Percentiles rank a stretch among this genome's conserved stretches.
phyloP scores from a whole-genome alignment of 2,888 invertebrate species.

The Syritta pipiens region DNA sequence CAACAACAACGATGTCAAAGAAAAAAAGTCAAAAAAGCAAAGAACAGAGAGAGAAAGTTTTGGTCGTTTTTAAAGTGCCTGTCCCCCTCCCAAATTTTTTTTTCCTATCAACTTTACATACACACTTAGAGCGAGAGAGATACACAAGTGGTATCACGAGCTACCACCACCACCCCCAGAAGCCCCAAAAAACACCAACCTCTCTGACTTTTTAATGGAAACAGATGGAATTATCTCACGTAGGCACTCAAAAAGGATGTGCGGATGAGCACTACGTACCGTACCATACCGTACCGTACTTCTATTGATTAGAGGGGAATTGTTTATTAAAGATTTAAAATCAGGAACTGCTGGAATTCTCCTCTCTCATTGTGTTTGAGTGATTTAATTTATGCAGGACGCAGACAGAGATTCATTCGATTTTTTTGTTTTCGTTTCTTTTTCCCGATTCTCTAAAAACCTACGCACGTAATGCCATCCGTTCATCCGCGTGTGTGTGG shows the following conservation, averaged over 20 bases:
- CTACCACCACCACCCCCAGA: slow-evolving; percentile 19
- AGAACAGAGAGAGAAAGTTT: slow-evolving; percentile 62
- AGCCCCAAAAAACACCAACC: slow-evolving; percentile 32
- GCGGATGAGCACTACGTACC: slow-evolving; percentile 27
- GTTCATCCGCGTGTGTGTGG: no score
- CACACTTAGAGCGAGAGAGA: slow-evolving; percentile 48
- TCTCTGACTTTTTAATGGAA: slow-evolving; percentile 69
- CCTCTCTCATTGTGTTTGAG: slow-evolving; percentile 21
- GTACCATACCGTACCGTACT: slow-evolving; percentile 1
- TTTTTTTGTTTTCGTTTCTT: not conserved
- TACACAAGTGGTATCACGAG: slow-evolving; percentile 52
- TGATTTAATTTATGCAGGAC: slow-evolving; percentile 64
- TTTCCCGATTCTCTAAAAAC: slow-evolving; percentile 16
- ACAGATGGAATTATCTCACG: slow-evolving; percentile 70
- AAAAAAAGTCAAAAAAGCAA: slow-evolving; percentile 52
- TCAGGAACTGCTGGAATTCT: slow-evolving; percentile 39
- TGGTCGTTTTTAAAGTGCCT: slow-evolving; percentile 48
- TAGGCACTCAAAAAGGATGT: slow-evolving; percentile 66
- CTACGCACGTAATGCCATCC: slow-evolving; percentile 62
- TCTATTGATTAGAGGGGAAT: slow-evolving; percentile 66
- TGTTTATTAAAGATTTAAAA: slow-evolving; percentile 69
- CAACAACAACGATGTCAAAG: slow-evolving; percentile 1
- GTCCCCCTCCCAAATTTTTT: slow-evolving; percentile 44
- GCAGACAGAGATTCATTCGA: slow-evolving; percentile 19
- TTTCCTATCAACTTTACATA: slow-evolving; percentile 62